A percentile compares a stretch with the other conserved stretches of the same genome.
Conservation (phyloP, 2,113 vertebrate genomes). For the Maccullochella peelii region DNA sequence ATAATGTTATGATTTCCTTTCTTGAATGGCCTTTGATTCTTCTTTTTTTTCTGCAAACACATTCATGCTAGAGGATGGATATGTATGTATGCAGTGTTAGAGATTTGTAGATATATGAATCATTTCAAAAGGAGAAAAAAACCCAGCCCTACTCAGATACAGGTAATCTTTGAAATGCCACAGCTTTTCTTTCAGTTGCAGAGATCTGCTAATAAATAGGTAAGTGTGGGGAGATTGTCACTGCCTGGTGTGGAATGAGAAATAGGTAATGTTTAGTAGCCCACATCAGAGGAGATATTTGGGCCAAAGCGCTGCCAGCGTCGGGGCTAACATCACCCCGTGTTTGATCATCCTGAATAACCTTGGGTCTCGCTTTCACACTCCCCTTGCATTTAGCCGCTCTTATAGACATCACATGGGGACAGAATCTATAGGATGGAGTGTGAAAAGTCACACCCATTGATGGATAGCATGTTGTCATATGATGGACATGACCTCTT, state of each 20-base stretch:
- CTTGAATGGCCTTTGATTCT: conserved; percentile 76
- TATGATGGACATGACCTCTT: conserved; percentile 25
- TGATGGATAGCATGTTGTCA: conserved; percentile 56
- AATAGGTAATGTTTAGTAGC: conserved; percentile 61
- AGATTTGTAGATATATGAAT: conserved; percentile 66
- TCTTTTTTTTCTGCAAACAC: conserved; percentile 20
- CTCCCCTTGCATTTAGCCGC: conserved; percentile 58
- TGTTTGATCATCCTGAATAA: conserved; percentile 60
- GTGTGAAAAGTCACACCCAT: conserved; percentile 73
- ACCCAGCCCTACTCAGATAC: conserved; percentile 36
- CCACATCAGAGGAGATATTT: conserved; percentile 57
- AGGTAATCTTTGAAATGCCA: conserved; percentile 70
- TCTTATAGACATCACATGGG: conserved; percentile 56
- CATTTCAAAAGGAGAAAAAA: conserved; percentile 21
- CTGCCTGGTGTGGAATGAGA: conserved; percentile 27
- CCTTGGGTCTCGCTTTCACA: conserved; percentile 66
- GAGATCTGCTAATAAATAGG: conserved; percentile 55
- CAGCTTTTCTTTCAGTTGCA: conserved; percentile 58
- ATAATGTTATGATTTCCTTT: conserved; percentile 74
- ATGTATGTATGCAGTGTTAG: conserved; percentile 46
- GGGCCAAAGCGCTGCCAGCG: conserved; percentile 36
- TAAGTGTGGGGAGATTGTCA: conserved; percentile 11
- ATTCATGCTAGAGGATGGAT: conserved; percentile 47
- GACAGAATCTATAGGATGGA: conserved; percentile 49
- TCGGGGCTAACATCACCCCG: conserved; percentile 50